phyloP scores from a whole-genome alignment of 2,797 vertebrate genomes.

The Hoplostethus mediterraneus region DNA sequence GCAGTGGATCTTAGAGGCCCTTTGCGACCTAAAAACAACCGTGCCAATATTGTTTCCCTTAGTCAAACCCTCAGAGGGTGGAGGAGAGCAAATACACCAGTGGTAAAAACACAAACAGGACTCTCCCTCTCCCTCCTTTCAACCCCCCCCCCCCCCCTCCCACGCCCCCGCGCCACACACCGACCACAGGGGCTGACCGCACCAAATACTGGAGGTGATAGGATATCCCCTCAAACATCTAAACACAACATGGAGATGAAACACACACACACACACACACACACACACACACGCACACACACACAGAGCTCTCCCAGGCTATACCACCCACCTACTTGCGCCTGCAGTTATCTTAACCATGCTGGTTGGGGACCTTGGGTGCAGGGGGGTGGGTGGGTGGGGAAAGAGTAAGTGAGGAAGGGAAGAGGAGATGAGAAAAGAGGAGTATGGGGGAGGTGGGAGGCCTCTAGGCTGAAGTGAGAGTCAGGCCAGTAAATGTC shows the following conservation, averaged over 20 bases:
- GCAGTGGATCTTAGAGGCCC: constrained; percentile 67
- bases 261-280: constrained; percentile 70
- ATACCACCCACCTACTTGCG: constrained; percentile 84
- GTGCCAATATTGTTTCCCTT: constrained; percentile 81
- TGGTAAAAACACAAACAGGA: constrained; percentile 86
- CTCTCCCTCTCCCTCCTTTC: constrained; percentile 77
- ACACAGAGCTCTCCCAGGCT: constrained; percentile 58
- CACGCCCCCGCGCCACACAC: constrained; percentile 64
- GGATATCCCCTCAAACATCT: constrained; percentile 88
- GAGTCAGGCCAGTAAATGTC: constrained; percentile 71
- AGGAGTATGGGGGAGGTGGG: constrained; percentile 50
- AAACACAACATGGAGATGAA: constrained; percentile 88
- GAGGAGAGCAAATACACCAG: constrained; percentile 81
- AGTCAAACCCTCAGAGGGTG: constrained; percentile 75
- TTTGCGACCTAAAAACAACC: constrained; percentile 83
- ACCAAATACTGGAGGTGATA: constrained; percentile 86
- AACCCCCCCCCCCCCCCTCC: constrained; percentile 75
- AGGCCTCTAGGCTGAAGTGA: constrained; percentile 61
- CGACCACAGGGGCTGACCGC: constrained; percentile 76
- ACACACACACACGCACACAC: constrained; percentile 68
- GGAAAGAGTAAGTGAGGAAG: constrained; percentile 38
- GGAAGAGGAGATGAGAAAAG: constrained; percentile 46
- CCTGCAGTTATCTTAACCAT: constrained; percentile 84
- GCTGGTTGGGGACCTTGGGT: constrained; percentile 74
- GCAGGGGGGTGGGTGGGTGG: constrained; percentile 43